Conservation (phyloP, 2,113 vertebrate genomes). For the Piaya cayana region DNA sequence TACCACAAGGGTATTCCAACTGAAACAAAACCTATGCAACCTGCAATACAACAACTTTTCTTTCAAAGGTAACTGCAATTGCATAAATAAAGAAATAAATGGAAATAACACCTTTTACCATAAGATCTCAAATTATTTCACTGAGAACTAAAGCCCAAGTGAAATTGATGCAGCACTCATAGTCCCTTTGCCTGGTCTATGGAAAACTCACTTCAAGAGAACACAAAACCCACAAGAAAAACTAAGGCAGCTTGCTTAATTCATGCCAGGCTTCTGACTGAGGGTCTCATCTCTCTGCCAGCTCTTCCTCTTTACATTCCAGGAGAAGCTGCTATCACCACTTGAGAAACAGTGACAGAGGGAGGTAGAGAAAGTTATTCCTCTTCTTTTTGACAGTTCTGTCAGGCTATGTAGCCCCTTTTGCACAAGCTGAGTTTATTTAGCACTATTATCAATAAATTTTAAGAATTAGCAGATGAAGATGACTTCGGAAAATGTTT, state of each 20-base stretch:
- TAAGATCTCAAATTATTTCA: background rate
- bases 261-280: slow-evolving; percentile 36
- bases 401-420: background rate
- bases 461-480: background rate
- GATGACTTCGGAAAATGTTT: background rate
- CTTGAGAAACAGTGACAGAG: slow-evolving; percentile 46
- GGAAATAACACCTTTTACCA: background rate
- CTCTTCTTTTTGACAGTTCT: background rate
- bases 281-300: slow-evolving; percentile 12
- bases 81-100: background rate
- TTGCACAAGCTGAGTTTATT: background rate
- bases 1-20: background rate
- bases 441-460: background rate
- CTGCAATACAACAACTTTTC: background rate
- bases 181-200: background rate
- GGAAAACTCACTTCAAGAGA: background rate
- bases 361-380: slow-evolving; percentile 20
- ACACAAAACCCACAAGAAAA: background rate
- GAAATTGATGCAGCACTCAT: background rate
- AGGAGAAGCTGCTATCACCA: slow-evolving; percentile 28
- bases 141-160: background rate
- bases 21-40: background rate
- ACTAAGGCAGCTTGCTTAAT: slow-evolving; percentile 1
- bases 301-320: slow-evolving; percentile 25
- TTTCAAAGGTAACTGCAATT: background rate